phyloP scores from a whole-genome alignment of 2,888 invertebrate genomes.

The Homarus gammarus region DNA sequence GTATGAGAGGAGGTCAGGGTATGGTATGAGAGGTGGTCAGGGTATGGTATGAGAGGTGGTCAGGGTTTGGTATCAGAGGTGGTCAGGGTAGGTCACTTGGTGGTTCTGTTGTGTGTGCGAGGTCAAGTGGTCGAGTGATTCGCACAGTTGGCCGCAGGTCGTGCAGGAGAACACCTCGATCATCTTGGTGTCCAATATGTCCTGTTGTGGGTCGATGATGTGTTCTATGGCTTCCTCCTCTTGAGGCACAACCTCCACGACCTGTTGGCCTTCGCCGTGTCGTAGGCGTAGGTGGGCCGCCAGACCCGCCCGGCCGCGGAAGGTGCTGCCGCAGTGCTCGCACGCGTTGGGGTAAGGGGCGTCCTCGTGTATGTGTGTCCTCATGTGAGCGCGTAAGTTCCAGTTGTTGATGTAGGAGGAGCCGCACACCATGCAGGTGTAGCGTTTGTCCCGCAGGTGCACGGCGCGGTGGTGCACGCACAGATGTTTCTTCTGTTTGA shows the following conservation, averaged over 20 bases:
- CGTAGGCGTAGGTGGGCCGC: conserved; percentile 57
- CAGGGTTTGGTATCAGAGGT: too few relatives aligned
- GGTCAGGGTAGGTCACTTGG: too few relatives aligned
- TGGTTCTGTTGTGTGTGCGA: conserved; percentile 25
- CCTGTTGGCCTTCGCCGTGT: conserved; percentile 2
- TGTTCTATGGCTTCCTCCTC: conserved; percentile 46
- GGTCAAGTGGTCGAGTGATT: conserved; percentile 41
- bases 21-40: too few relatives aligned
- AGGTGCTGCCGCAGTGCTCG: conserved; percentile 49
- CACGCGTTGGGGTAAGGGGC: conserved; percentile 28
- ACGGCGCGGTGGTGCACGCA: conserved; percentile 61
- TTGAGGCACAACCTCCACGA: neutral
- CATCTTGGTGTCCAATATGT: conserved; percentile 39
- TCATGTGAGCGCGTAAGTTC: conserved; percentile 60
- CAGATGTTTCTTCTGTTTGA: conserved; percentile 63
- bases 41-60: too few relatives aligned
- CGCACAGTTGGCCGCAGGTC: conserved; percentile 48
- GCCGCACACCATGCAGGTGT: conserved; percentile 49
- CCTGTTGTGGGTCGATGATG: conserved; percentile 38
- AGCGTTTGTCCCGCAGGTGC: conserved; percentile 57
- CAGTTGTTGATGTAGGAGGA: conserved; percentile 61
- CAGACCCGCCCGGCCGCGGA: conserved; percentile 47
- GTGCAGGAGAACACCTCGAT: conserved; percentile 59
- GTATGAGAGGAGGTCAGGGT: too few relatives aligned
- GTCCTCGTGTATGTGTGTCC: conserved; percentile 35